Base-by-base conservation (phyloP, 1,140 invertebrate species). In the Laodelphax striatellus region DNA sequence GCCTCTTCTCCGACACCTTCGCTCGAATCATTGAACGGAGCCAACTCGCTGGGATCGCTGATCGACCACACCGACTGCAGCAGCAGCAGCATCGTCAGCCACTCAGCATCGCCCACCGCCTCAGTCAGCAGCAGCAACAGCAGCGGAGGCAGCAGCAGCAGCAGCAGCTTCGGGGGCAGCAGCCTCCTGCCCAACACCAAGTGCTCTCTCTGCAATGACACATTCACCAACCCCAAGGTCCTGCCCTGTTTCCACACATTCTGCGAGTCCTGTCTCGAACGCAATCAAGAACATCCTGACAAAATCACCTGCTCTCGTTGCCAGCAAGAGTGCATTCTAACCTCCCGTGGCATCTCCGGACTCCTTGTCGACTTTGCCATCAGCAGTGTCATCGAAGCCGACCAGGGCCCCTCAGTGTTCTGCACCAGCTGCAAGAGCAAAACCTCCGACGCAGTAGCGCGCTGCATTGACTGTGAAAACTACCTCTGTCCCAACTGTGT, bases 401-500 rank as follows among this genome's bases (percentile, higher is more conserved):
- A 63, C 55, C 52, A 66, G 16, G 44, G 52, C 38, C 59, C 55
- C 2, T 55, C 58, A 22, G 80, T 85, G 42, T 82, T 84, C 67
- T 94, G 90, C 75, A 92, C 89, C 57, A 87, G 87, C 69, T 93
- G 90, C 79, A 90, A 93, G 72, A 88, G 85, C 38, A 88, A 85
- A 70, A 87, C 90, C 72, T 83, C 85, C 5, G 85, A 87, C 81
- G 89, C 89, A 16, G 87, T 92, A 65, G 90, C 89, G 62, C 86
- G 90, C 66, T 98, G 95, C 75, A 86, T 92, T 70, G 93, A 97
- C 72, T 98, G 95, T 76, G 87, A 87, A 63, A 94, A 95, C 70
- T 94, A 90, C 71, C 82, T 98, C 50, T 98, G 95, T 76, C 83
- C 89, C 46, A 95, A 95, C 70, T 98, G 95, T 81, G 92, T 94